phyloP scores from a whole-genome alignment of 2,797 vertebrate genomes.

The Sciurus carolinensis region DNA sequence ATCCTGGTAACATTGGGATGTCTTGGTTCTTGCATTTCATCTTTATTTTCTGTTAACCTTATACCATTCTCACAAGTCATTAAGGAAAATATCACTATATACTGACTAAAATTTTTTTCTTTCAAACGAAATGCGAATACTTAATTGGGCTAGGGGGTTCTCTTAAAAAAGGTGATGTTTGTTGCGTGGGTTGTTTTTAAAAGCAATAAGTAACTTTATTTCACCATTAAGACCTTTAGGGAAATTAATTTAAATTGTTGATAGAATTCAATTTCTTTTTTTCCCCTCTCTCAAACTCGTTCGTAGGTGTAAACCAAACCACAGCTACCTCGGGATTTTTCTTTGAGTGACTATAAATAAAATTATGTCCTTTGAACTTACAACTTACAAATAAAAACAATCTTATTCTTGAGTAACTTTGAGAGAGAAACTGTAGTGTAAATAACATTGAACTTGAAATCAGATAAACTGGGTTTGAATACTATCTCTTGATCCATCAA shows the following conservation, averaged over 20 bases:
- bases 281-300: not conserved
- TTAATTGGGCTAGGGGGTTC: not conserved
- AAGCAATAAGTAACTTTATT: slow-evolving; percentile 29
- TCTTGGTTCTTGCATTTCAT: slow-evolving; percentile 74
- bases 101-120: slow-evolving; percentile 40
- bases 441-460: slow-evolving; percentile 15
- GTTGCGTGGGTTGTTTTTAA: slow-evolving; percentile 55
- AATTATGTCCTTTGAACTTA: slow-evolving; percentile 13
- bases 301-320: slow-evolving; percentile 25
- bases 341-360: slow-evolving; percentile 57
- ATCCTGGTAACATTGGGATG: slow-evolving; percentile 56
- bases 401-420: slow-evolving; percentile 36
- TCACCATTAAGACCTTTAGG: slow-evolving; percentile 14
- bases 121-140: slow-evolving; percentile 18
- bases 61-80: slow-evolving; percentile 71
- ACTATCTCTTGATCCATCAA: not conserved
- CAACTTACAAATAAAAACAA: slow-evolving; percentile 40
- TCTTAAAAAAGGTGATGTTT: slow-evolving; percentile 57
- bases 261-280: slow-evolving; percentile 13
- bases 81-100: slow-evolving; percentile 13
- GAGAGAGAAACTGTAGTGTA: not conserved
- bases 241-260: slow-evolving; percentile 33
- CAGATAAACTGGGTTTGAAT: not conserved
- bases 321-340: slow-evolving; percentile 36
- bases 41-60: slow-evolving; percentile 70